Evolutionary conservation across 2,888 invertebrate species (phyloP).

Genomic region (Dasypogon diadema): DNA sequence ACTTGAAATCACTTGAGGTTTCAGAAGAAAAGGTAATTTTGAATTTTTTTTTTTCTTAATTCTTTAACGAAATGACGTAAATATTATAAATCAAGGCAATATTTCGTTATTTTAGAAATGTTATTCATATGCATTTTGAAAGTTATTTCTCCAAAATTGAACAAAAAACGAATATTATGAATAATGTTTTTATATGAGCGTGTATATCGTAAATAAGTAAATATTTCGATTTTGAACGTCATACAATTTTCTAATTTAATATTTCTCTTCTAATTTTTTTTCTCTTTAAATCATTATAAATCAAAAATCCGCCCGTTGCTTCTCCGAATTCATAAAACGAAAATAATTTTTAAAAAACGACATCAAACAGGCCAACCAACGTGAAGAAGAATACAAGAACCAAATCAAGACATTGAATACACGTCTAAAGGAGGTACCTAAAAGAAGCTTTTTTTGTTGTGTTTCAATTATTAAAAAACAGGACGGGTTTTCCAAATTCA

Average conservation of each 20-base stretch:
- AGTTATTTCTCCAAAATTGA: background rate
- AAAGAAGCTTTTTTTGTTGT: conserved; percentile 9
- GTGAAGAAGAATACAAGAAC: conserved; percentile 99
- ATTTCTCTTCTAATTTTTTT: too few species aligned
- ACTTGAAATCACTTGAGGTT: conserved; percentile 99
- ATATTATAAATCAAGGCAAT: background rate
- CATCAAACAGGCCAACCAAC: conserved; percentile 90
- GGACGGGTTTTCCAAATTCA: conserved; percentile 34
- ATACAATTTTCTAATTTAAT: conserved; percentile 55
- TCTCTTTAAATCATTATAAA: background rate
- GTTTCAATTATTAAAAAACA: conserved; percentile 1
- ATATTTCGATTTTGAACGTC: too few species aligned
- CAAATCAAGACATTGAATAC: conserved; percentile 99
- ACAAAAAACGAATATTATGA: background rate
- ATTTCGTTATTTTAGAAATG: background rate
- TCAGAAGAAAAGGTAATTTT: conserved; percentile 97
- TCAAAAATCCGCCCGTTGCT: background rate
- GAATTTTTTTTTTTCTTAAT: background rate
- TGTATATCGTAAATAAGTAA: too few species aligned
- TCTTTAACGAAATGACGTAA: background rate
- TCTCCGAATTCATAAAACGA: too few species aligned
- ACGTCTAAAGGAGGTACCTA: conserved; percentile 96
- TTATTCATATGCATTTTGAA: background rate
- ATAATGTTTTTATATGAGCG: too few species aligned
- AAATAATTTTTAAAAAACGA: too few species aligned